Evolutionary conservation across 2,797 vertebrate species (phyloP).

Genomic region (Clarias pachynema): DNA sequence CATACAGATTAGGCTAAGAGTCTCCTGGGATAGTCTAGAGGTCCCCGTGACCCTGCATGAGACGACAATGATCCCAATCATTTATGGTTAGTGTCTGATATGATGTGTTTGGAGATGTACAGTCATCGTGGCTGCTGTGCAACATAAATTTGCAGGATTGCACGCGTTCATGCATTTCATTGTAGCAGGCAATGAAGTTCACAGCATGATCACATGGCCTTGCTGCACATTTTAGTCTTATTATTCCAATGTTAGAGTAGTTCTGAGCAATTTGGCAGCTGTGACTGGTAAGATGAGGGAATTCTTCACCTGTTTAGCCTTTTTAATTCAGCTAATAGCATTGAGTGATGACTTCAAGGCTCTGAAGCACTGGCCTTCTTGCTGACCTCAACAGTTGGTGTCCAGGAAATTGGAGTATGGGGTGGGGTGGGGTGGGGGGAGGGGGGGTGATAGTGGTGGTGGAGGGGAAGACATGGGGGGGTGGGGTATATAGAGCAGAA

Average conservation of each 20-base stretch:
- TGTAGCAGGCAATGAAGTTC: not conserved
- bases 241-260: not conserved
- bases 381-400: conserved; percentile 34
- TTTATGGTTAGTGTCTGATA: not conserved
- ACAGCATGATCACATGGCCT: not conserved
- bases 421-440: not conserved
- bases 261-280: conserved; percentile 8
- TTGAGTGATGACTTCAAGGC: conserved; percentile 11
- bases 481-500: conserved; percentile 31
- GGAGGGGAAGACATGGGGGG: not conserved
- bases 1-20: too few relatives aligned
- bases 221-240: not conserved
- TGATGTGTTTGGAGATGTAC: not conserved
- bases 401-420: conserved; percentile 19
- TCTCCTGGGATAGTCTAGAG: too few relatives aligned
- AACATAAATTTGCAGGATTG: not conserved
- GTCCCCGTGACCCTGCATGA: too few relatives aligned
- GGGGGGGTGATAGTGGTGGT: not conserved
- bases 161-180: not conserved
- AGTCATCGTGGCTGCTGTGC: not conserved
- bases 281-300: not conserved
- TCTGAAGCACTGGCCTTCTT: conserved; percentile 13
- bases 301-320: conserved; percentile 23
- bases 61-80: too few relatives aligned
- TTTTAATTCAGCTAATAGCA: conserved; percentile 30